Conservation (phyloP, 2,113 vertebrate species). For the Perognathus longimembris region DNA sequence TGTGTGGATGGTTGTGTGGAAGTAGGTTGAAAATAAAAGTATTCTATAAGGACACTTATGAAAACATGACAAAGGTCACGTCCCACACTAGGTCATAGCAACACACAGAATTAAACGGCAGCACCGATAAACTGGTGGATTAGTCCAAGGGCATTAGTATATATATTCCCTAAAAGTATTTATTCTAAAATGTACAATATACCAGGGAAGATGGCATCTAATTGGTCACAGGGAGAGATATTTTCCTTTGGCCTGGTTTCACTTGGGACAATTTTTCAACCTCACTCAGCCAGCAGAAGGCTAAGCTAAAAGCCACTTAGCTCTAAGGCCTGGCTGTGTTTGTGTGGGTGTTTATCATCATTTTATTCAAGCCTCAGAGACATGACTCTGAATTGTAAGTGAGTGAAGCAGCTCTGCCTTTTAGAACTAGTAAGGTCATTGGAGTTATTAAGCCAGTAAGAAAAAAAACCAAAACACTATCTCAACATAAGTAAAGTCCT, state of each 20-base stretch:
- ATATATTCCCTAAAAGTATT: conserved; percentile 17
- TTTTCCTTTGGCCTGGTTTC: conserved; percentile 80
- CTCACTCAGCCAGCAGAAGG: conserved; percentile 74
- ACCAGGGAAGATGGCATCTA: conserved; percentile 72
- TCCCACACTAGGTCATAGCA: not conserved
- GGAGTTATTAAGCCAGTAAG: conserved; percentile 84
- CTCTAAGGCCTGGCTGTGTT: conserved; percentile 76
- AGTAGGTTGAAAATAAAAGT: too few species aligned
- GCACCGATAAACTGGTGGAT: not conserved
- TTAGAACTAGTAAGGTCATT: conserved; percentile 81
- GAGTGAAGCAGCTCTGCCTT: conserved; percentile 78
- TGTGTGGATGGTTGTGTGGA: too few species aligned
- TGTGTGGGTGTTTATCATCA: conserved; percentile 83
- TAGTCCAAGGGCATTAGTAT: not conserved
- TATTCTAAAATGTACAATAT: not conserved
- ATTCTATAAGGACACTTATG: too few species aligned
- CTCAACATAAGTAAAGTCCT: conserved; percentile 83
- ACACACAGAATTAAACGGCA: not conserved
- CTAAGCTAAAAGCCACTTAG: conserved; percentile 85
- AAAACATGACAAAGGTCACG: too few species aligned
- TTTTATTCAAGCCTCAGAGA: conserved; percentile 85
- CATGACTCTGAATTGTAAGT: conserved; percentile 86
- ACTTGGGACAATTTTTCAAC: conserved; percentile 81
- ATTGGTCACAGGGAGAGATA: conserved; percentile 78
- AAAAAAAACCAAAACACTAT: conserved; percentile 47